Evolutionary conservation across 2,888 invertebrate genomes (phyloP).

Genomic region (Amphipoea lucens): DNA sequence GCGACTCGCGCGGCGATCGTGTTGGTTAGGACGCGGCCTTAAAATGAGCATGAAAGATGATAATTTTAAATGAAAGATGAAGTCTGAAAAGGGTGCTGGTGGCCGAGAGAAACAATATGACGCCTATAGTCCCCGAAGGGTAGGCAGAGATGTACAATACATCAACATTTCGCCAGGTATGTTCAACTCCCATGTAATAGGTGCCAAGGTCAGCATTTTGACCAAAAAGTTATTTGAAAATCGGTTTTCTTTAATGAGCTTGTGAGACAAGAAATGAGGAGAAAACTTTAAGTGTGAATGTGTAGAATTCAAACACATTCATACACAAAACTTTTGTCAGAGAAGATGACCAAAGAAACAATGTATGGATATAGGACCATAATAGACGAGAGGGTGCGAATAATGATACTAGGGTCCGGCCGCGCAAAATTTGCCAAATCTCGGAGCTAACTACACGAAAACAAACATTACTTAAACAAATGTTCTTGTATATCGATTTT

Average conservation of each 20-base stretch:
- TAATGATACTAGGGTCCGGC: neutral
- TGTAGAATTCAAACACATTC: neutral
- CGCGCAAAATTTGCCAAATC: no score
- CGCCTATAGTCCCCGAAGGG: constrained; percentile 6
- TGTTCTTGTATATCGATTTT: no score
- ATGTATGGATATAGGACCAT: constrained; percentile 16
- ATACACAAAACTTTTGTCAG: constrained; percentile 1
- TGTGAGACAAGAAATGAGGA: constrained; percentile 8
- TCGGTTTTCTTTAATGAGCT: neutral
- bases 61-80: constrained; percentile 36
- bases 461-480: no score
- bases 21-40: neutral
- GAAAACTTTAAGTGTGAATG: neutral
- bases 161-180: constrained; percentile 4
- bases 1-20: constrained; percentile 1
- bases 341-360: constrained; percentile 25
- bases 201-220: neutral
- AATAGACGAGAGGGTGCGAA: constrained; percentile 4
- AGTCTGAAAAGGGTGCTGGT: constrained; percentile 43
- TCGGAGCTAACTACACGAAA: no score
- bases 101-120: constrained; percentile 15
- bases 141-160: constrained; percentile 14
- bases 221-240: neutral
- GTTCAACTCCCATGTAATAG: neutral
- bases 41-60: constrained; percentile 7